Base-by-base conservation (phyloP, 2,113 vertebrate genomes). In the Galeopterus variegatus region DNA sequence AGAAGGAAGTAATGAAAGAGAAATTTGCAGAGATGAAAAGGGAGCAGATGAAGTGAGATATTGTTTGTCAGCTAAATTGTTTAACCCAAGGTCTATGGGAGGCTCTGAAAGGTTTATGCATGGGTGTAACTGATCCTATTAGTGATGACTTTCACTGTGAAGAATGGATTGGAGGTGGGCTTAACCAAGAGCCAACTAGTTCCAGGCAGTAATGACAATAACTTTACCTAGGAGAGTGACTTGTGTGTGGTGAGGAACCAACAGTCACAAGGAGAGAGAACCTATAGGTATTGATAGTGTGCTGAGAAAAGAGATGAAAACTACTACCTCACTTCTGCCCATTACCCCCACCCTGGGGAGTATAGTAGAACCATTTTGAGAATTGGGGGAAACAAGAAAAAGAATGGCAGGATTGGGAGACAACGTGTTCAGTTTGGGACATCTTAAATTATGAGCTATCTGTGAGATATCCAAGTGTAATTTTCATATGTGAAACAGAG, bases 301-400 rank as follows among this genome's bases (percentile, higher is more conserved):
- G 28, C 14, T 79, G 45, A 92, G 19, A 48, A 36, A 97, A n/a
- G 36, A 76, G 17, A 62, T 19, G 33, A 82, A 64, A 90, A n/a
- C 36, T 36, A 80, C 7, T 15, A 31, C 3, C 19, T 91, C 6
- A 2, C 28, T 87, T 89, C 50, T 69, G 18, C 52, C 65, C 19
- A 1, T 11, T 54, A 11, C 41, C 0, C 0, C 8, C 15, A 45
- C 14, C 36, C 60, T 6, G 5, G 26, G 52, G 82, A 84, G 2
- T 17, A 58, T 3, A n/a, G 19, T 12, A 70, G 45, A 58, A 81
- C 21, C 15, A 9, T 75, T 84, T 23, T 89, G 82, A 89, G 72
- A 88, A 94, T 2, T 69, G 23, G 9, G 28, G 24, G 11, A n/a
- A 75, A 87, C 0, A n/a, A 69, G 58, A 54, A 60, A 23, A 75